Evolutionary conservation across 2,797 vertebrate species (phyloP), one percentile per base, ranked within the genome.

Genomic region (Esox masquinongy): DNA sequence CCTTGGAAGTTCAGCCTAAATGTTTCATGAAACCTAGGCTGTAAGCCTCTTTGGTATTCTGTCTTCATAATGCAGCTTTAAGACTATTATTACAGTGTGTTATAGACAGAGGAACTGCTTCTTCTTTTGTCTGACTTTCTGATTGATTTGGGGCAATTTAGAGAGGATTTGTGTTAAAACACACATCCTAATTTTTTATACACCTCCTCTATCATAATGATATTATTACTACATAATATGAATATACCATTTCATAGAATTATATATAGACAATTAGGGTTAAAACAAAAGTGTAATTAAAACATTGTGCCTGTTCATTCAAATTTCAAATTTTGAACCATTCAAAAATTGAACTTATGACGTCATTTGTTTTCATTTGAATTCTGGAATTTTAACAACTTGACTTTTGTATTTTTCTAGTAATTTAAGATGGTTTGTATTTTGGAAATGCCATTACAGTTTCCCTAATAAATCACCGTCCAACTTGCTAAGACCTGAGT

Each of bases 1-100:
- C 90, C 85, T 92, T 91, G 94, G 95, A 95, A 96, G 94, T 90
- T 91, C 88, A 88, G 93, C 91, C 94, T 95, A 94, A 96, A 94
- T 95, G 93, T 95, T 96, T 93, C 86, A 93, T 94, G 92, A 93
- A 93, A 91, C 85, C 88, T 88, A 75, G 88, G 89, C 90, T 92
- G 90, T 95, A 95, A 97, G 92, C 93, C 90, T 91, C 93, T 94
- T 94, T 90, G 88, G 89, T 91, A 92, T 94, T 95, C 93, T 93
- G 87, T 87, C 86, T 88, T 88, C 84, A 89, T 88, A 89, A 91
- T 78, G 86, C 84, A 74, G 82, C 85, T 90, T 90, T 92, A 92
- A 92, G 88, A 90, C 90, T 88, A 91, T 93, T 94, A 90, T 93
- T 91, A 86, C 88, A 84, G 79, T 68, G 80, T 87, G 86, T 89